Evolutionary conservation across 92 coral and sea anemone genomes (phyloP).

Genomic region (Porites lobata): DNA sequence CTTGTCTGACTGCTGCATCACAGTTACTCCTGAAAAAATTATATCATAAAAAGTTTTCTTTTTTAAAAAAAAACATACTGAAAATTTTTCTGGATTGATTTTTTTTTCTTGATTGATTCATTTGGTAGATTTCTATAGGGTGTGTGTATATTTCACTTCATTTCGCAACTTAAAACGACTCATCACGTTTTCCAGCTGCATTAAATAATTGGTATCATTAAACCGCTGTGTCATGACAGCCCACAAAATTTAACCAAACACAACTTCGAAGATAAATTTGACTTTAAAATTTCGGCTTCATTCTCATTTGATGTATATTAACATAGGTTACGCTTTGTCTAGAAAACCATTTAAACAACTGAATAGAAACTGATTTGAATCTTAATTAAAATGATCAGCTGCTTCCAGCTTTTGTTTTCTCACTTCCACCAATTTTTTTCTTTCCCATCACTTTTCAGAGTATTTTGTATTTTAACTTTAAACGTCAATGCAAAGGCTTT

Average conservation of each 20-base stretch:
- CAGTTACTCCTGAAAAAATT: slow-evolving; percentile 90
- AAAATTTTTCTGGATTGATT: not conserved
- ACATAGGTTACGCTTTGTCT: not conserved
- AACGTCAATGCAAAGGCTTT: not conserved
- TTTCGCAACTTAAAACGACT: not conserved
- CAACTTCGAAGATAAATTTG: slow-evolving; percentile 10
- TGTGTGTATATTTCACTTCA: not conserved
- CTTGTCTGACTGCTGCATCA: slow-evolving; percentile 85
- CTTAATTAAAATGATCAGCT: slow-evolving; percentile 7
- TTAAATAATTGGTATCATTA: not conserved
- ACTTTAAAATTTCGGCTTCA: slow-evolving; percentile 23
- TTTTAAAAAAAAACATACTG: not conserved
- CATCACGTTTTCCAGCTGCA: not conserved
- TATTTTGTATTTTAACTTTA: not conserved
- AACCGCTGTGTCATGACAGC: slow-evolving; percentile 24
- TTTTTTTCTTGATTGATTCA: not conserved
- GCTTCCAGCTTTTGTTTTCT: not conserved
- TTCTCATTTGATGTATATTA: slow-evolving; percentile 10
- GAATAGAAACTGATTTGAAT: not conserved
- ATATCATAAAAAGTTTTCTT: not conserved
- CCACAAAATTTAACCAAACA: slow-evolving; percentile 1
- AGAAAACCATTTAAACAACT: too few species aligned
- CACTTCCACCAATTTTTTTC: not conserved
- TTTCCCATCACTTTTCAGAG: not conserved
- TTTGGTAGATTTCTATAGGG: not conserved